phyloP scores from a whole-genome alignment of 2,113 vertebrate genomes.

The Labrus mixtus region DNA sequence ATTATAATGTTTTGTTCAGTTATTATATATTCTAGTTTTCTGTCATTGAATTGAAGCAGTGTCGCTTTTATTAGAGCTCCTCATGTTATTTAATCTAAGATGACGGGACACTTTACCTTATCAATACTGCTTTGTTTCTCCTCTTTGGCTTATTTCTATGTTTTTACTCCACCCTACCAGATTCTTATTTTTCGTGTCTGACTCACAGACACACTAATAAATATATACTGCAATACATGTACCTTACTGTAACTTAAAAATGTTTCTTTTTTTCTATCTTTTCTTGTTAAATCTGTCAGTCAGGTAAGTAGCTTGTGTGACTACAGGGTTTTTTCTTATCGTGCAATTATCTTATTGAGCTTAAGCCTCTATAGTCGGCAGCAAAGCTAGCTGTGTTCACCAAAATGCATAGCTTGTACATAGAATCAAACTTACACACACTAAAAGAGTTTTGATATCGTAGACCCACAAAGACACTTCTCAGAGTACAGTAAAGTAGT shows the following conservation, averaged over 20 bases:
- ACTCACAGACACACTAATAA: conserved; percentile 45
- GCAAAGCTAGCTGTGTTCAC: conserved; percentile 16
- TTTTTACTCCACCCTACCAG: conserved; percentile 11
- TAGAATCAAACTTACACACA: conserved; percentile 6
- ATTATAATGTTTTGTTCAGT: conserved; percentile 51
- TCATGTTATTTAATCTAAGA: conserved; percentile 32
- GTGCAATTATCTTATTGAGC: conserved; percentile 53
- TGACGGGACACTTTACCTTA: conserved; percentile 39
- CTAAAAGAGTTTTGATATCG: conserved; percentile 14
- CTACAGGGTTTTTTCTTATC: conserved; percentile 59
- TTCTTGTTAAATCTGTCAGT: conserved; percentile 23
- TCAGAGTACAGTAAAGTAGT: background rate
- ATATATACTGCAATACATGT: conserved; percentile 48
- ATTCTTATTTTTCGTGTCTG: conserved; percentile 11
- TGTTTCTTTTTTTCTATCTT: conserved; percentile 6
- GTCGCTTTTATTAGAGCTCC: conserved; percentile 41
- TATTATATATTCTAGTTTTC: conserved; percentile 45
- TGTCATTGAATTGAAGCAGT: conserved; percentile 81
- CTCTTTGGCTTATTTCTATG: conserved; percentile 3
- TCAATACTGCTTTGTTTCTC: conserved; percentile 1
- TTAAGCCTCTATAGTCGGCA: conserved; percentile 9
- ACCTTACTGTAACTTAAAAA: conserved; percentile 58
- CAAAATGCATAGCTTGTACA: conserved; percentile 18
- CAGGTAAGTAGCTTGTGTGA: conserved; percentile 35
- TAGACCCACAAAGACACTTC: background rate